Base-by-base conservation (phyloP, 2,797 vertebrate genomes). In the Okamejei kenojei region DNA sequence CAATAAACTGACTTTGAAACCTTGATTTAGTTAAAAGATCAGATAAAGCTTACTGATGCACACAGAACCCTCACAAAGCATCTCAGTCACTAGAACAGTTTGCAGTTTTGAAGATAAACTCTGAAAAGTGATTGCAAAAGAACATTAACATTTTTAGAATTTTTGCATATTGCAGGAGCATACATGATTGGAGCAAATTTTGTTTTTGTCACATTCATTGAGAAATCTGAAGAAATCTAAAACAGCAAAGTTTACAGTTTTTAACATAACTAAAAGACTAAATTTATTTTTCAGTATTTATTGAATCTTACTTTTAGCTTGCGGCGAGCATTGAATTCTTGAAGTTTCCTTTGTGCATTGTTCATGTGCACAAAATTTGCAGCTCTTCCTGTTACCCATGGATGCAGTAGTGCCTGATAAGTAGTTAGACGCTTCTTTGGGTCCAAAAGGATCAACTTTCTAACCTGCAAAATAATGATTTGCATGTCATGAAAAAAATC, bases 351-450 rank as follows among this genome's bases (percentile, higher is more conserved):
- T 93, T 98, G 97, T 91, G 97, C 97, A 0, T 96, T 98, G 94
- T 98, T 97, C 97, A 98, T 98, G 94, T 98, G 97, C 93, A 97
- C 96, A 94, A 97, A 98, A 94, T 98, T 98, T 93, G 97, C 96
- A 81, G 97, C 97, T 94, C 97, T 98, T 15, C 97, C 97, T 93
- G 97, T 97, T 93, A 98, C 97, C 97, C 97, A 98, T 0, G 97
- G 97, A 94, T 98, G 97, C 93, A 97, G 97, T 94, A 98, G 96
- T 32, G 97, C 97, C 95, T 98, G 97, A 82, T 97, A 96, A 58
- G 97, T 97, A 15, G 95, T 97, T 93, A 98, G 96, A 3, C 97
- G 97, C 94, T 98, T 97, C 95, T 97, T 98, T 78, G 97, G 97
- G 93, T 98, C 97, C 96, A 97, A 96, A 94, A 98, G 96, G 95